Conservation (phyloP, 2,888 invertebrate species). For the Harmothoe impar region DNA sequence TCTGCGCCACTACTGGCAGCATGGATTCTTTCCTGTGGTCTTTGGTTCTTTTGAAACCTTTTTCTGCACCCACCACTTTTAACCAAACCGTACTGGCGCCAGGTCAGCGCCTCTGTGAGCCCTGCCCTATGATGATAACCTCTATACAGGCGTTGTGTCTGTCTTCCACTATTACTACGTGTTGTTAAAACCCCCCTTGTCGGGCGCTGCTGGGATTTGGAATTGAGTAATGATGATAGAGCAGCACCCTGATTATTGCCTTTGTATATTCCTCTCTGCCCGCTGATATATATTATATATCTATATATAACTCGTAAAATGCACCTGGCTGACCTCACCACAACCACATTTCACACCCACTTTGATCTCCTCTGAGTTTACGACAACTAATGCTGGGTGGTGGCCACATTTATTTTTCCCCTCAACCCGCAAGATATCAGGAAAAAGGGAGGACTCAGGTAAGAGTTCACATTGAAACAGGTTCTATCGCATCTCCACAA, state of each 20-base stretch:
- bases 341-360: conserved; percentile 51
- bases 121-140: not conserved
- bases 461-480: conserved; percentile 49
- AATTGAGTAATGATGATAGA: not conserved
- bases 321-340: conserved; percentile 51
- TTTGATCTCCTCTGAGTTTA: conserved; percentile 30
- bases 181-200: not conserved
- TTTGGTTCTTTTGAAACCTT: conserved; percentile 7
- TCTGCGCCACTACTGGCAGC: conserved; percentile 5
- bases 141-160: conserved; percentile 15
- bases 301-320: not conserved
- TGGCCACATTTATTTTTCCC: conserved; percentile 45
- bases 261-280: conserved; percentile 34
- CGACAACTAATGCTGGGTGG: conserved; percentile 48
- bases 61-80: conserved; percentile 26
- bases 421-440: conserved; percentile 29
- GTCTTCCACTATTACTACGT: not conserved
- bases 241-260: conserved; percentile 42
- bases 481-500: conserved; percentile 6
- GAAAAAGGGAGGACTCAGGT: conserved; percentile 36
- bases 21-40: conserved; percentile 41
- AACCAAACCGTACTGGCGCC: not conserved
- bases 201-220: not conserved
- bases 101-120: not conserved
- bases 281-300: not conserved